Percentiles rank a stretch among this genome's conserved stretches.
phyloP scores from a whole-genome alignment of 2,113 vertebrate genomes.

The Nerophis ophidion region DNA sequence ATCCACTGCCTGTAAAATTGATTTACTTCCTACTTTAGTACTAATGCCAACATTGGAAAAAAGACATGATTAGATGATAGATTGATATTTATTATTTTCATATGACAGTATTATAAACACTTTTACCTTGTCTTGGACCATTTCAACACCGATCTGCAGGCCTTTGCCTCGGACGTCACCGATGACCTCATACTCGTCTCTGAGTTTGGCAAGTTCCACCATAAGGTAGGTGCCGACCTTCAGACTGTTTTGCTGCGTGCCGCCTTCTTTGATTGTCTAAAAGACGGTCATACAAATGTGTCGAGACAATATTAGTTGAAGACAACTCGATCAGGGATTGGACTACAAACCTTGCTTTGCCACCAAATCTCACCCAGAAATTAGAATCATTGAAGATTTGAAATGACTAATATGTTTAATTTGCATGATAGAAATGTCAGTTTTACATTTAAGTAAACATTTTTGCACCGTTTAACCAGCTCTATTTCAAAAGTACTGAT shows the following conservation, averaged over 20 bases:
- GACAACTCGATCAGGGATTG: not conserved
- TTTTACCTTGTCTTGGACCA: slow-evolving; percentile 89
- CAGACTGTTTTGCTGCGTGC: slow-evolving; percentile 75
- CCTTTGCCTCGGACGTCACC: slow-evolving; percentile 95
- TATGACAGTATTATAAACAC: not conserved
- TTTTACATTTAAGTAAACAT: too few species aligned
- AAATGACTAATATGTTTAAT: too few species aligned
- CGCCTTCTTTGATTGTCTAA: slow-evolving; percentile 83
- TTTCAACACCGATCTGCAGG: slow-evolving; percentile 88
- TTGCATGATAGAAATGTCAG: too few species aligned
- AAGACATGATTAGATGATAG: too few species aligned
- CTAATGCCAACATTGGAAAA: not conserved
- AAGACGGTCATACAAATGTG: not conserved
- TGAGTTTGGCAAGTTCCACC: slow-evolving; percentile 78
- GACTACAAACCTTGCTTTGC: too few species aligned
- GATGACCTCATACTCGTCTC: slow-evolving; percentile 83
- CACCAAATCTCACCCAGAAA: too few species aligned
- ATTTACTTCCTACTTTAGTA: not conserved
- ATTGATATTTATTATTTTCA: not conserved
- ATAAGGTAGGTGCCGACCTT: slow-evolving; percentile 82
- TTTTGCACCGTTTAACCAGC: too few species aligned
- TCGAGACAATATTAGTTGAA: not conserved
- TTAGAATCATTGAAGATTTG: too few species aligned
- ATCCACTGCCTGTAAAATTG: not conserved
- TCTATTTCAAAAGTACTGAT: too few species aligned